These are phyloP conservation scores for Huso huso DNA, from an alignment of 2,797 vertebrate genomes.

Conservation along the genomic window DNA sequence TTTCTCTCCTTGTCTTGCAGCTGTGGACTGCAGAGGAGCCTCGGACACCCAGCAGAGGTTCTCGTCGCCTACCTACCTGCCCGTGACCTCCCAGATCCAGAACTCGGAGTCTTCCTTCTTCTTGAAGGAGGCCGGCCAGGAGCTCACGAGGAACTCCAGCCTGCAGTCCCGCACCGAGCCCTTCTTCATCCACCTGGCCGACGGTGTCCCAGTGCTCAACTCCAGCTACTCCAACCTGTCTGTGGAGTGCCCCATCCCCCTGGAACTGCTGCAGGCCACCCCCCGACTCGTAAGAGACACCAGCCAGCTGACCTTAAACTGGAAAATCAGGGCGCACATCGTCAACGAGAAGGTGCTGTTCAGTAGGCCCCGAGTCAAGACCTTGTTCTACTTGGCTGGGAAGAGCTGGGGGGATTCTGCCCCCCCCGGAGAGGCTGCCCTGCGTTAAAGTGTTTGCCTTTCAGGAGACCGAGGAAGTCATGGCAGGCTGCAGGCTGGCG, in stretches of 20 bases:
- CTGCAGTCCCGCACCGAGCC: conserved; percentile 76
- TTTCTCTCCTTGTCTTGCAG: conserved; percentile 42
- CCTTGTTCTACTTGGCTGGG: conserved; percentile 80
- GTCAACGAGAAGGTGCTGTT: conserved; percentile 72
- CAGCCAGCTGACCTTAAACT: conserved; percentile 71
- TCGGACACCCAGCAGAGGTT: conserved; percentile 63
- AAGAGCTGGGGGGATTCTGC: conserved; percentile 72
- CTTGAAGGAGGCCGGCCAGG: conserved; percentile 85
- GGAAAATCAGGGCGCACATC: conserved; percentile 82
- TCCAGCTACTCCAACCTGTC: conserved; percentile 83
- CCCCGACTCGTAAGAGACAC: conserved; percentile 51
- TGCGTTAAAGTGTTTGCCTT: conserved; percentile 75
- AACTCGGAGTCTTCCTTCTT: conserved; percentile 77
- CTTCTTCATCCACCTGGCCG: conserved; percentile 76
- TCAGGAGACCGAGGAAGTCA: conserved; percentile 67
- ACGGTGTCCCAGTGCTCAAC: conserved; percentile 62
- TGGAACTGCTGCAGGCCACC: conserved; percentile 67
- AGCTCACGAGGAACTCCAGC: conserved; percentile 85
- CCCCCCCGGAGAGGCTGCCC: conserved; percentile 59
- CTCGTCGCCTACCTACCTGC: conserved; percentile 78
- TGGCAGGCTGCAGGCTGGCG: conserved; percentile 71
- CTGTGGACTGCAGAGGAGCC: conserved; percentile 51
- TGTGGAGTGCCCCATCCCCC: conserved; percentile 61
- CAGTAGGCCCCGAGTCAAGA: conserved; percentile 78
- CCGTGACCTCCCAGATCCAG: conserved; percentile 64